Base-by-base conservation (phyloP, 2,888 invertebrate genomes). In the Mythimna albipuncta region DNA sequence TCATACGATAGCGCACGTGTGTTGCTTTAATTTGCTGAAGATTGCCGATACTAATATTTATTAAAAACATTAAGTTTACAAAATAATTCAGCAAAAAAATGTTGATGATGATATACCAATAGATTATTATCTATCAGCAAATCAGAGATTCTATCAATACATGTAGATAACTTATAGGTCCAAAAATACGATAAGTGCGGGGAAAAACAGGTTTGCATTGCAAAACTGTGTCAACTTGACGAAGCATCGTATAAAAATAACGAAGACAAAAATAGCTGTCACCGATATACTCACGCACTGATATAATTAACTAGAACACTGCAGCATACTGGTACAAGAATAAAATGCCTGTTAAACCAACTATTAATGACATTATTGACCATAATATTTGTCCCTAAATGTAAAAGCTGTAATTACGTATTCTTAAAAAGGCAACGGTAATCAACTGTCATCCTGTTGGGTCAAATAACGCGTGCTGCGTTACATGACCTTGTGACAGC, bases 401-500 rank as follows among this genome's bases (percentile, higher is more conserved):
- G 41, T 61, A 58, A 32, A 66, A 50, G 62, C 10, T 26, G 5
- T 63, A 65, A 67, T 69, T 52, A 65, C 26, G 16, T 66, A 66
- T 41, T 64, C 54, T 50, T 19, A 0, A 38, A 21, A n/a, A 26
- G 68, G 76, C 26, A 77, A 81, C 54, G 35, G 63, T 57, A 67
- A 64, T 35, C 63, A 47, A 47, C 47, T 61, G 73, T 67, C 54
- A 62, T 32, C 64, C 26, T 35, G 47, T 35, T 47, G 26, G 69
- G 69, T 81, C 74, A 81, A 77, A 54, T 61, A 77, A 57, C 58
- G 55, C 74, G 69, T 57, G 67, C 55, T 63, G 66, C 50, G 57
- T 65, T 38, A 69, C 50, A 71, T 85, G 82, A 83, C 88, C 88
- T 87, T 85, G 78, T 72, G 65, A 57, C 62, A 50, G 61, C 65